Evolutionary conservation across 2,888 invertebrate genomes (phyloP).

Genomic region (Pollenia labialis): DNA sequence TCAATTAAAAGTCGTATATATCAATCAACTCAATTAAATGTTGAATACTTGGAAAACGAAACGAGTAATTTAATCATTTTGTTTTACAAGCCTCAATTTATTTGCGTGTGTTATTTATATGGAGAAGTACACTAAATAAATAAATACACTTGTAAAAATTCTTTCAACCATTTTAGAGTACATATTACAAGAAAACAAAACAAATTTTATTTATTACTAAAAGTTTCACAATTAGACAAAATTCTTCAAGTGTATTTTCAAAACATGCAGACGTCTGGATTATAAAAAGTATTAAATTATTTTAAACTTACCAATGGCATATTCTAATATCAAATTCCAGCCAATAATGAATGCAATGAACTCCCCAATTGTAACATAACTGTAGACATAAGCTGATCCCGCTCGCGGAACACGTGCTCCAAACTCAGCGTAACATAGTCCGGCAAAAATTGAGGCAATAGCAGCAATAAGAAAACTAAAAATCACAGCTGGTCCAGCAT

Average conservation of each 20-base stretch:
- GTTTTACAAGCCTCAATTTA: slow-evolving; percentile 17
- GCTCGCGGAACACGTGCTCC: slow-evolving; percentile 95
- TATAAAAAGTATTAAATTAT: background rate
- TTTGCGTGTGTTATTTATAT: slow-evolving; percentile 2
- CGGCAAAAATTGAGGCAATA: slow-evolving; percentile 94
- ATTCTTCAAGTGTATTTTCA: background rate
- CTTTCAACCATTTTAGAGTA: background rate
- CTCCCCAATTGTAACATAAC: slow-evolving; percentile 96
- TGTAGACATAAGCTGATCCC: slow-evolving; percentile 96
- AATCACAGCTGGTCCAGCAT: slow-evolving; percentile 94
- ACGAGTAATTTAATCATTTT: slow-evolving; percentile 42
- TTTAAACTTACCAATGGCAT: slow-evolving; percentile 89
- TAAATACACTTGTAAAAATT: background rate
- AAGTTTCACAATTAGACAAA: background rate
- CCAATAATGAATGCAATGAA: slow-evolving; percentile 96
- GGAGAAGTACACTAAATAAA: background rate
- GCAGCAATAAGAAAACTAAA: slow-evolving; percentile 95
- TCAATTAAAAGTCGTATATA: slow-evolving; percentile 40
- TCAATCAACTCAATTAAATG: slow-evolving; percentile 66
- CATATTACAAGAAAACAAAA: too few relatives aligned
- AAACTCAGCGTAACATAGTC: slow-evolving; percentile 95
- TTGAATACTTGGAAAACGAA: slow-evolving; percentile 41
- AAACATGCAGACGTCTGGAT: background rate
- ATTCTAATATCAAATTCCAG: slow-evolving; percentile 96
- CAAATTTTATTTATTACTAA: too few relatives aligned